Percentiles rank a stretch among this genome's conserved stretches.
phyloP scores from a whole-genome alignment of 2,888 invertebrate genomes.

The Opisthograptis luteolata region DNA sequence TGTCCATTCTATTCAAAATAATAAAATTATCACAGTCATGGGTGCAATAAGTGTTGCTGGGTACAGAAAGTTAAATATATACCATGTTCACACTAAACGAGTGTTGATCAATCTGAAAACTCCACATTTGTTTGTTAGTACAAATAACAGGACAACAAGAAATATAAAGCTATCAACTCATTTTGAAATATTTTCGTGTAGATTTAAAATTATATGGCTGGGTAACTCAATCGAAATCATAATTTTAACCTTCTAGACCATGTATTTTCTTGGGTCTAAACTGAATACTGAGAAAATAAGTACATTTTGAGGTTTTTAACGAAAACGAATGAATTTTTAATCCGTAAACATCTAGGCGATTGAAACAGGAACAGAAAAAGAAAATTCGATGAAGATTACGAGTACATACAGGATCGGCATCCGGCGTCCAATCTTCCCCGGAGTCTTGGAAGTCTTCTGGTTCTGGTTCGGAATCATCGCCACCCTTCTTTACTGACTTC shows the following conservation, averaged over 20 bases:
- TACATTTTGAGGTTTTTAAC: background rate
- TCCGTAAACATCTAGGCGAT: background rate
- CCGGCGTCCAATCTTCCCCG: constrained; percentile 84
- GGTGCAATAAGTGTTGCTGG: background rate
- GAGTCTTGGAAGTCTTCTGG: constrained; percentile 83
- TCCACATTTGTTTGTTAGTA: too few relatives aligned
- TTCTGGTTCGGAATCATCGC: constrained; percentile 76
- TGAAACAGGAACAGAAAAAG: background rate
- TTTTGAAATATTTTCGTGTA: too few relatives aligned
- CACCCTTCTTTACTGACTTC: constrained; percentile 72
- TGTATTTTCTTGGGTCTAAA: background rate
- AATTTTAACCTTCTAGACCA: background rate
- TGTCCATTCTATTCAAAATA: background rate
- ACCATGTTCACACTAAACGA: too few relatives aligned
- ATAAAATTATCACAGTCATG: background rate
- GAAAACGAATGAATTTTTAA: background rate
- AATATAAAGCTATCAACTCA: too few relatives aligned
- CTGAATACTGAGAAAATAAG: background rate
- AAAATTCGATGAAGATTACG: constrained; percentile 35
- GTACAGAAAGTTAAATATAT: too few relatives aligned
- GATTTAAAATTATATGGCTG: too few relatives aligned
- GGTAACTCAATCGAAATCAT: background rate
- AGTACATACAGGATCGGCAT: constrained; percentile 75
- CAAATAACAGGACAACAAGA: too few relatives aligned
- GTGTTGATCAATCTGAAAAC: too few relatives aligned